Evolutionary conservation across 2,888 invertebrate species (phyloP), one percentile per base, ranked within the genome.

Genomic region (Malacosoma neustria): DNA sequence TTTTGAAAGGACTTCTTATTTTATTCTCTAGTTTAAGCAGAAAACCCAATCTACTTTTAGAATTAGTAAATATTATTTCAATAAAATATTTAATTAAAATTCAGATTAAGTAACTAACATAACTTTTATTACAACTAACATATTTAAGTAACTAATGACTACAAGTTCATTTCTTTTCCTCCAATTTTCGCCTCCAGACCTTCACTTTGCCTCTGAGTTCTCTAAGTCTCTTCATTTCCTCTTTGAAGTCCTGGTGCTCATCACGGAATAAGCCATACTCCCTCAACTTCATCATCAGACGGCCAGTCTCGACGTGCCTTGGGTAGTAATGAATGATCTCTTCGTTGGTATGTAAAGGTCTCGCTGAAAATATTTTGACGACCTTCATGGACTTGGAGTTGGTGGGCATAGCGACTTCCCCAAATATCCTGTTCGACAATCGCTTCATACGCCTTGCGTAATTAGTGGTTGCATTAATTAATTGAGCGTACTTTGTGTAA

Each of bases 191-290:
- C 31, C 57, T 65, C 82, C 81, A 84, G 11, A 80, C 80, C 41
- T 89, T 85, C 1, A 87, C 88, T 69, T 96, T 96, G 6, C 96
- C 96, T 39, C 95, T 80, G 11, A 96, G 80, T 39, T 88, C 90
- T 39, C 93, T 86, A 52, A 94, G 75, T 39, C 95, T 87, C 48
- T 88, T 88, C 91, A 94, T 95, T 77, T 96, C 96, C 35, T 96
- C 95, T 51, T 90, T 91, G 61, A 96, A 96, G 73, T 96, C 96
- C 61, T 92, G 88, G 72, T 97, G 96, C 65, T 97, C 96, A 61
- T 96, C 96, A 40, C 95, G 88, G 70, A 87, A 96, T 3, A 96
- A 77, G 0, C 96, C 96, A 54, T 95, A 94, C 40, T 89, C 82
- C 11, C 96, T 74, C 29, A 96, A 76, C 49, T 89, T 85, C 45